A percentile compares a stretch with the other conserved stretches of the same genome.
These are phyloP conservation scores for Acleris laterana DNA, from an alignment of 2,888 invertebrate genomes.

Conservation along the genomic window DNA sequence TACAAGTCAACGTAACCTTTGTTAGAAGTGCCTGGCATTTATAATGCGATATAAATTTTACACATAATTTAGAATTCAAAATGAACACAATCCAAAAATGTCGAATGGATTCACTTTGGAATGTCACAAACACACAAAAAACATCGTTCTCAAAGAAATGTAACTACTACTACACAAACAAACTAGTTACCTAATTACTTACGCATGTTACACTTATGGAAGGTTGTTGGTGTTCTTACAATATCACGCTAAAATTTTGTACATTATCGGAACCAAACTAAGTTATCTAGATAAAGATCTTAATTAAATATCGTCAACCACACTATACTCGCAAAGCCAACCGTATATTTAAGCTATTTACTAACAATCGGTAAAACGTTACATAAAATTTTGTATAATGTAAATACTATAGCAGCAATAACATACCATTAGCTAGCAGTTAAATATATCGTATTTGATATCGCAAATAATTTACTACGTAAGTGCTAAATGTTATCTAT, in stretches of 20 bases:
- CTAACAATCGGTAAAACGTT: slow-evolving; percentile 30
- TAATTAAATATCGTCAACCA: slow-evolving; percentile 23
- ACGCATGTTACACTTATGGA: slow-evolving; percentile 22
- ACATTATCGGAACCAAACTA: slow-evolving; percentile 26
- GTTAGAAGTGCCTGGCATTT: slow-evolving; percentile 67
- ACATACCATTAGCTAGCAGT: slow-evolving; percentile 9
- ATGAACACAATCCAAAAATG: slow-evolving; percentile 58
- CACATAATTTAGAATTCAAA: slow-evolving; percentile 61
- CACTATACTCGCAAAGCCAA: slow-evolving; percentile 19
- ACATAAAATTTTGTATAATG: slow-evolving; percentile 30
- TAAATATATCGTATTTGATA: slow-evolving; percentile 8
- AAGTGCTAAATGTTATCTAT: too few relatives aligned
- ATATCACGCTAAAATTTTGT: slow-evolving; percentile 35
- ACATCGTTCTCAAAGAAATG: slow-evolving; percentile 65
- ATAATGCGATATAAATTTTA: slow-evolving; percentile 64
- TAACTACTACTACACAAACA: slow-evolving; percentile 46
- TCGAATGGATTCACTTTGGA: slow-evolving; percentile 65
- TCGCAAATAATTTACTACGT: slow-evolving; percentile 12
- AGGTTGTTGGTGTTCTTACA: slow-evolving; percentile 37
- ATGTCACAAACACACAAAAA: slow-evolving; percentile 39
- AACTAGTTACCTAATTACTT: slow-evolving; percentile 12
- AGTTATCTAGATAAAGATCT: slow-evolving; percentile 29
- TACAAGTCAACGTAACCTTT: slow-evolving; percentile 55
- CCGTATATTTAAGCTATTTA: slow-evolving; percentile 19
- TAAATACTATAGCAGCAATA: slow-evolving; percentile 27